A percentile compares a stretch with the other conserved stretches of the same genome.
phyloP scores from a whole-genome alignment of 2,888 invertebrate species.

The Scaptomyza flava region DNA sequence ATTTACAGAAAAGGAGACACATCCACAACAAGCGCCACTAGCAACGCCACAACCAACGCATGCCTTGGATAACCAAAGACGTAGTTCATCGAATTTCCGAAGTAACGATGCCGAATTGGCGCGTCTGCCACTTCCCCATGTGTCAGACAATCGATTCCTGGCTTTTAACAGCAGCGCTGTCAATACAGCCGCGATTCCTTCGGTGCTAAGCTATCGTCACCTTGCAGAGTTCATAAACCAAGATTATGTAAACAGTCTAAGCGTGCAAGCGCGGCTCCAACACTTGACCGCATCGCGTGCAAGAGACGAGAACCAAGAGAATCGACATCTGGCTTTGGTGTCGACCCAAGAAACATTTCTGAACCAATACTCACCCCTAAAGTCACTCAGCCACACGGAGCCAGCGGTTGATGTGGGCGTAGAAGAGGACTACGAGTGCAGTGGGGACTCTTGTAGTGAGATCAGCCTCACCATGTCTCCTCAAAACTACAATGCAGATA shows the following conservation, averaged over 20 bases:
- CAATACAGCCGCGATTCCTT: slow-evolving; percentile 47
- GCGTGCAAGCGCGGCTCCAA: slow-evolving; percentile 71
- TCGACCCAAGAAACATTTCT: slow-evolving; percentile 28
- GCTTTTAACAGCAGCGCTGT: slow-evolving; percentile 51
- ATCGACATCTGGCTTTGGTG: slow-evolving; percentile 4
- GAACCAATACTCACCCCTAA: slow-evolving; percentile 52
- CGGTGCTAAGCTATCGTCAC: slow-evolving; percentile 68
- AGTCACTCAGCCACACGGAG: slow-evolving; percentile 64
- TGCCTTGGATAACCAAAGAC: slow-evolving; percentile 51
- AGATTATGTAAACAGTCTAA: slow-evolving; percentile 77
- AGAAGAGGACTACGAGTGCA: slow-evolving; percentile 83
- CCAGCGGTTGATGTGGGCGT: slow-evolving; percentile 78
- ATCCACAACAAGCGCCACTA: slow-evolving; percentile 17
- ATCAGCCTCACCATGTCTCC: slow-evolving; percentile 84
- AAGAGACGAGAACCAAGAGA: slow-evolving; percentile 50
- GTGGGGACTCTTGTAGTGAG: slow-evolving; percentile 84
- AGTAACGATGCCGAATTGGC: slow-evolving; percentile 41
- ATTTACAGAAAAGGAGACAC: slow-evolving; percentile 47
- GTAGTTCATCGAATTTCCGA: slow-evolving; percentile 40
- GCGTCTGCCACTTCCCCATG: slow-evolving; percentile 50
- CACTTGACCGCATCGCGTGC: slow-evolving; percentile 54
- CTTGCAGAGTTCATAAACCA: slow-evolving; percentile 73
- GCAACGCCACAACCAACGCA: slow-evolving; percentile 44
- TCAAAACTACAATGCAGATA: slow-evolving; percentile 75
- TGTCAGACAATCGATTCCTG: slow-evolving; percentile 74